Evolutionary conservation across 2,113 vertebrate genomes (phyloP), one percentile per base, ranked within the genome.

Genomic region (Xiphorhynchus elegans): DNA sequence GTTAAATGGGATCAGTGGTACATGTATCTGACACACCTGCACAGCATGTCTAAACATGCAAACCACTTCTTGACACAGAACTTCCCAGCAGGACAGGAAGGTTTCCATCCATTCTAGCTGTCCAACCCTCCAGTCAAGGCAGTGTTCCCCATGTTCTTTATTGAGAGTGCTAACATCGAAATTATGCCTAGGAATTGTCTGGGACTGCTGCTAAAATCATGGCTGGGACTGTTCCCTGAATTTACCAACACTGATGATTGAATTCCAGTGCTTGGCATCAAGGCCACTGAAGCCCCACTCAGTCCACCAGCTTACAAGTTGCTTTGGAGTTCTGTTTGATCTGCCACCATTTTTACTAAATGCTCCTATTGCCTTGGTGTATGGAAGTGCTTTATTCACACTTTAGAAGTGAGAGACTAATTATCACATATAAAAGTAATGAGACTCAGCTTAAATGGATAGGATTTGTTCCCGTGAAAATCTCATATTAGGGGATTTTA

Each of bases 161-260:
- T 1, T 60, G 17, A 40, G 31, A 66, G 20, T 49, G 37, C 40
- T 49, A 74, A 49, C 40, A 31, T 49, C 69, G 74, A 74, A 81
- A 74, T 90, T 74, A 67, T 46, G 56, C 21, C 33, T 2, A 9
- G 67, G 17, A 92, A 83, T 20, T 35, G 5, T 49, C 75, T 67
- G 49, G 37, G 60, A 92, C 9, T 23, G 11, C 18, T 59, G 62
- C 79, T 75, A 85, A 88, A 70, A 72, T n/a, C 39, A 25, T 42
- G 10, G 52, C 64, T 85, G 47, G 20, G 37, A 53, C 46, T 0
- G 1, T 78, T 67, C 42, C 39, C 23, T 74, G 29, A 78, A 37
- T 75, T 53, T 49, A 49, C 35, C 37, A 69, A 26, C 12, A 14
- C 0, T 0, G 16, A 56, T 1, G 0, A 21, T 46, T 79, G 52